Conservation (phyloP, 2,797 vertebrate genomes). For the Paratrypauchen microcephalus region DNA sequence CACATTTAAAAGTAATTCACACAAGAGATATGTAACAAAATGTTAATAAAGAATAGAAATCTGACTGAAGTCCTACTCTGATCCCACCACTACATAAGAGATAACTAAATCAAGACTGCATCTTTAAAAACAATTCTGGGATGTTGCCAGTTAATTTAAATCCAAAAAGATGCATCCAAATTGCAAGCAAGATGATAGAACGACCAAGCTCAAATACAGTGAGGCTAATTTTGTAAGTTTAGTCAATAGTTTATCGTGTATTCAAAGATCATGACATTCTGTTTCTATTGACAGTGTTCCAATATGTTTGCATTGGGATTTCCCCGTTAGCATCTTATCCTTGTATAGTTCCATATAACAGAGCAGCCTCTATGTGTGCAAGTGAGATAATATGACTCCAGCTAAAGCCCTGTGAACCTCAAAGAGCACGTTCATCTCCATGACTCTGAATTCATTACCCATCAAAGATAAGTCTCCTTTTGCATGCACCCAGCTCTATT, state of each 20-base stretch:
- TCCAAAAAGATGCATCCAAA: too few species aligned
- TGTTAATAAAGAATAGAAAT: background rate
- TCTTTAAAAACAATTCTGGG: background rate
- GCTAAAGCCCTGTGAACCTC: slow-evolving; percentile 77
- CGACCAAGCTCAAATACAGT: too few species aligned
- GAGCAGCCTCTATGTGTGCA: slow-evolving; percentile 64
- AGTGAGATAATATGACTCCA: slow-evolving; percentile 75
- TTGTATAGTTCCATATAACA: slow-evolving; percentile 60
- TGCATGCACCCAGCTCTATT: slow-evolving; percentile 76
- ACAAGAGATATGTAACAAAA: background rate
- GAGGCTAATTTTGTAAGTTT: background rate
- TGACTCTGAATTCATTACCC: slow-evolving; percentile 83
- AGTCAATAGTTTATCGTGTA: background rate
- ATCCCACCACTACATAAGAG: background rate
- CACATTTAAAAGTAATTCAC: background rate
- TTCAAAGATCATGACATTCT: background rate
- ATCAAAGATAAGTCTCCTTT: slow-evolving; percentile 82
- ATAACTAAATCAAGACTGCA: background rate
- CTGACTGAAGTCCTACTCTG: background rate
- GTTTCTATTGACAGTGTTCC: background rate
- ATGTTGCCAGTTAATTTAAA: too few species aligned
- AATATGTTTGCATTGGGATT: background rate
- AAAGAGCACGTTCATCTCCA: slow-evolving; percentile 81
- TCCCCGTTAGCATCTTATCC: slow-evolving; percentile 39
- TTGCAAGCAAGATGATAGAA: too few species aligned